Conservation (phyloP, 1,140 invertebrate genomes). For the Scaptomyza graminum region DNA sequence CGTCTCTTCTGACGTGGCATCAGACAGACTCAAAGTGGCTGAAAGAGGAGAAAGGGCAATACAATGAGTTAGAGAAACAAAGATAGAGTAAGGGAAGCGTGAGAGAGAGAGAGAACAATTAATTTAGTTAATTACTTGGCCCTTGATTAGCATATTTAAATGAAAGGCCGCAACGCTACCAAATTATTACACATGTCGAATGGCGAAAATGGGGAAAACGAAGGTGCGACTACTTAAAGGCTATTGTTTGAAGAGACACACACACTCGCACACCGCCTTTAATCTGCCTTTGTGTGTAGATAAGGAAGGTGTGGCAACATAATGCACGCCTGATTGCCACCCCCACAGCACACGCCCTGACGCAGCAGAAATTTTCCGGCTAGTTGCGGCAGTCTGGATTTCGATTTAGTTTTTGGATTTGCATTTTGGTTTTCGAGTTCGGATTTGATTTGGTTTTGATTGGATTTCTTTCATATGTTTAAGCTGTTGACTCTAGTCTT, state of each 20-base stretch:
- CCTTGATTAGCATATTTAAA: constrained; percentile 56
- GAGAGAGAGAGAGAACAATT: constrained; percentile 17
- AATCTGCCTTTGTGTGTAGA: neutral
- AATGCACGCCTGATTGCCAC: constrained; percentile 38
- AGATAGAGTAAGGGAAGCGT: neutral
- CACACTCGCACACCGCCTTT: no score
- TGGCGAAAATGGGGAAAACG: neutral
- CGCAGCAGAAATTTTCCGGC: neutral
- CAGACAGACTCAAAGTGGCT: constrained; percentile 6
- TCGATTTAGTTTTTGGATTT: constrained; percentile 4
- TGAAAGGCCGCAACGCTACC: constrained; percentile 42
- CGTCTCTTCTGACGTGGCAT: no score
- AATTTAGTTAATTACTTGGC: constrained; percentile 56
- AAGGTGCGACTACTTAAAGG: neutral
- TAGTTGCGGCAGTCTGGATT: neutral
- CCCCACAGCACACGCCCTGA: neutral
- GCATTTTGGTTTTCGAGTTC: neutral
- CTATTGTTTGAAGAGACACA: neutral
- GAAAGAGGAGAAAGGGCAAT: constrained; percentile 1
- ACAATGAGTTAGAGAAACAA: neutral
- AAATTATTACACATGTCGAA: constrained; percentile 39
- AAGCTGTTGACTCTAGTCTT: no score
- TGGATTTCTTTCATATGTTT: no score
- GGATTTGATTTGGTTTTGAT: no score
- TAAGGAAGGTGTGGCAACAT: constrained; percentile 41